Evolutionary conservation across 2,797 vertebrate genomes (phyloP).

Genomic region (Emydoidea blandingii): DNA sequence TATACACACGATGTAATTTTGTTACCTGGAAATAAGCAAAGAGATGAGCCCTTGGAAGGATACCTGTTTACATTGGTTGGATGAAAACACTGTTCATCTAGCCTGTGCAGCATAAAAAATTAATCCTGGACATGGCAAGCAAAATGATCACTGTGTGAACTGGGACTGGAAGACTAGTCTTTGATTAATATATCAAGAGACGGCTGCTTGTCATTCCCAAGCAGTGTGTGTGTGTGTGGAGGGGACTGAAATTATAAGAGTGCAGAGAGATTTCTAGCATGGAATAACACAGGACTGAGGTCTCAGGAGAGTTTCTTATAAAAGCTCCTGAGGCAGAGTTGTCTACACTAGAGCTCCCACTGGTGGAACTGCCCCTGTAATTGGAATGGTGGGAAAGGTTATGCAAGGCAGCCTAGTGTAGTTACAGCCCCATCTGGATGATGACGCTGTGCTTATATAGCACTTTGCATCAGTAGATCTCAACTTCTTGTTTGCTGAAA

Average conservation of each 20-base stretch:
- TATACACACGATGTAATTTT: background rate
- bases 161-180: background rate
- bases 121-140: background rate
- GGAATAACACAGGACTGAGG: background rate
- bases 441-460: background rate
- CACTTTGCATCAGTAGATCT: background rate
- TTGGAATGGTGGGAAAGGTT: background rate
- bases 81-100: background rate
- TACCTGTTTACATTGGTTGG: background rate
- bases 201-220: background rate
- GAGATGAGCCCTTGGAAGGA: background rate
- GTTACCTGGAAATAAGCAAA: background rate
- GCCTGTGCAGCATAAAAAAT: background rate
- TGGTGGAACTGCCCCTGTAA: background rate
- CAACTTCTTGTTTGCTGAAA: background rate
- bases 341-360: background rate
- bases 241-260: background rate
- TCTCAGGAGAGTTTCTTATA: background rate
- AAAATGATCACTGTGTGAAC: background rate
- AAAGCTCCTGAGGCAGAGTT: background rate
- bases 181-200: fast-evolving
- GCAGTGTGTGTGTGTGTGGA: fast-evolving
- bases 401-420: background rate
- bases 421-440: background rate
- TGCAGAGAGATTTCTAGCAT: background rate